Evolutionary conservation across 2,113 vertebrate genomes (phyloP), one percentile per base, ranked within the genome.

Genomic region (Neolamprologus sp.): DNA sequence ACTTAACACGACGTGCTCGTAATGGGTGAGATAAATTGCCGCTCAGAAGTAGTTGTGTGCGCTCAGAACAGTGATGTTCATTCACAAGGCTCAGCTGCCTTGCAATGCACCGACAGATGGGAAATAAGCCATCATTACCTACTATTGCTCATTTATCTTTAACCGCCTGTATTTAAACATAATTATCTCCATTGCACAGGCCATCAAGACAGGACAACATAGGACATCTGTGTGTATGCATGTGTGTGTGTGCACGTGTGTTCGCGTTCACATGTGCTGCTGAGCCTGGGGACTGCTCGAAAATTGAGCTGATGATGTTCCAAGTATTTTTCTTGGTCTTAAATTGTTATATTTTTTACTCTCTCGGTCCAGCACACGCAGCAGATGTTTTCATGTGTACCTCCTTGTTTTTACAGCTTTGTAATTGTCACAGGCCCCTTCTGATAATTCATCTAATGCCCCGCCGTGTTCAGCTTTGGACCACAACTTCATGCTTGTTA

Each of bases 121-220:
- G 94, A 95, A 96, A 95, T 91, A 94, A 93, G 95, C 92, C 93
- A 90, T 91, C 95, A 96, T 96, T 95, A 95, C 91, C 88, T 82
- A 89, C 95, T 95, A 95, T 95, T 95, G 93, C 94, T 95, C 94
- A 92, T 96, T 96, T 95, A 94, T 96, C 92, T 95, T 95, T 95
- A 96, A 97, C 96, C 79, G 87, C 88, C 92, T 85, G 92, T 88
- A 91, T 96, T 95, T 95, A 96, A 94, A 94, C 79, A 83, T 82
- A 95, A 97, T 97, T 96, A 96, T 95, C 95, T 96, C 87, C 85
- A 94, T 93, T 93, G 93, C 93, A 75, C 87, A 88, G 91, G 21
- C 90, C 82, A 91, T 92, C 81, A 63, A 93, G 87, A 87, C 31
- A 42, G 78, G 89, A 95, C 85, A 47, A 91, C 89, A 89, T 33